Conservation (phyloP, 2,888 invertebrate genomes). For the Sphaerophoria taeniata region DNA sequence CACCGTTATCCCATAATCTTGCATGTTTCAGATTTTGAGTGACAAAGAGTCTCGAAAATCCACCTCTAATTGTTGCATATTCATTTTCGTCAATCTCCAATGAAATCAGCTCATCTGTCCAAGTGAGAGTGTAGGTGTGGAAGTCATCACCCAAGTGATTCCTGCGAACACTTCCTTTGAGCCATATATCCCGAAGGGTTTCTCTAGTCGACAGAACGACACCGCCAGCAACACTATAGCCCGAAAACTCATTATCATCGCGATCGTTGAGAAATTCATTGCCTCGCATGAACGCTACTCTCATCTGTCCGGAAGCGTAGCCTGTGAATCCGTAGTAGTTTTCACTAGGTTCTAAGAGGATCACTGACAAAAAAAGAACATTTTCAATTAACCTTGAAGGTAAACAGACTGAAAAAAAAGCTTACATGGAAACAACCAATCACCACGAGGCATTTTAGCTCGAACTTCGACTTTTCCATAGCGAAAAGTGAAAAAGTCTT, state of each 20-base stretch:
- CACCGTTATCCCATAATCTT: slow-evolving; percentile 85
- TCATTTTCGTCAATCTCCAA: slow-evolving; percentile 84
- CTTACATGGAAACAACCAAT: slow-evolving; percentile 91
- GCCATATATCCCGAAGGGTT: slow-evolving; percentile 79
- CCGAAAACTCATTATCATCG: slow-evolving; percentile 78
- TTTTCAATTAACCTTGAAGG: background rate
- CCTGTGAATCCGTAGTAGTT: slow-evolving; percentile 85
- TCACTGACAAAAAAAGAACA: slow-evolving; percentile 83
- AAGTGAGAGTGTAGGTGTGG: slow-evolving; percentile 88
- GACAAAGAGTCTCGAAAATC: slow-evolving; percentile 63
- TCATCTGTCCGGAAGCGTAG: slow-evolving; percentile 88
- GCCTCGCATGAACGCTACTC: slow-evolving; percentile 88
- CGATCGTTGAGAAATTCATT: slow-evolving; percentile 82
- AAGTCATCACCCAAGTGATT: slow-evolving; percentile 85
- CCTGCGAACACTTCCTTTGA: slow-evolving; percentile 77
- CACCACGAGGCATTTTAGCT: slow-evolving; percentile 89
- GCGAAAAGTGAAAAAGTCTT: slow-evolving; percentile 86
- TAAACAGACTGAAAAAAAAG: background rate
- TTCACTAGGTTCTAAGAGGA: slow-evolving; percentile 86
- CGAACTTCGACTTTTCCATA: slow-evolving; percentile 88
- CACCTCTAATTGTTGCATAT: slow-evolving; percentile 82
- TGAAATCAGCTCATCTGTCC: slow-evolving; percentile 83
- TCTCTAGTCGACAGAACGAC: slow-evolving; percentile 78
- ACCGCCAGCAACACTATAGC: slow-evolving; percentile 78
- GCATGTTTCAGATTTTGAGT: slow-evolving; percentile 80